Evolutionary conservation across 2,113 vertebrate genomes (phyloP).

Genomic region (Nycticorax nycticorax): DNA sequence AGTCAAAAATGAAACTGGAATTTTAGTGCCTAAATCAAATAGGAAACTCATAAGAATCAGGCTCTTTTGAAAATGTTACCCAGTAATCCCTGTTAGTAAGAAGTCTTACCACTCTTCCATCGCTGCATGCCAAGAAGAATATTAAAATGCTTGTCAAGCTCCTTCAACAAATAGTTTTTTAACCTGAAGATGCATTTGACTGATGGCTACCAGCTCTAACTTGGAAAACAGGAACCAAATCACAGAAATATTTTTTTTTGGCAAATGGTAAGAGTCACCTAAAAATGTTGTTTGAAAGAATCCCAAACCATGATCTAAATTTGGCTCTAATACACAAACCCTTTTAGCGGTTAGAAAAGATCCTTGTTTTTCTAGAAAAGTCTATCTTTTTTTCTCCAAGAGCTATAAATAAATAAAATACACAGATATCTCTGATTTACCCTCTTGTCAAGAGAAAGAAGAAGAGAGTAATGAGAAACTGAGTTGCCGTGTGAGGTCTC

Average conservation of each 20-base stretch:
- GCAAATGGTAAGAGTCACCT: neutral
- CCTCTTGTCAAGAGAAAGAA: neutral
- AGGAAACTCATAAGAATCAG: neutral
- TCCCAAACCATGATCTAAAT: neutral
- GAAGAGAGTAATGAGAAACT: neutral
- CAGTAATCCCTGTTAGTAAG: neutral
- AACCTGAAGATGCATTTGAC: neutral
- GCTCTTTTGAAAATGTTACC: neutral
- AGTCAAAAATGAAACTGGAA: neutral
- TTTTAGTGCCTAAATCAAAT: neutral
- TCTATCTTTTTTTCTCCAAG: rapidly evolving
- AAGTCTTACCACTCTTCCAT: neutral
- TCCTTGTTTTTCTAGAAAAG: neutral
- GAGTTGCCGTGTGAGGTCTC: neutral
- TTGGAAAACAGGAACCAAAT: neutral
- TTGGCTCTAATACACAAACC: neutral
- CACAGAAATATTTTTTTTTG: neutral
- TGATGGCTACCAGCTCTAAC: neutral
- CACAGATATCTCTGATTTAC: neutral
- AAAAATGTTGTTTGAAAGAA: neutral
- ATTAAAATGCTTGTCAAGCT: neutral
- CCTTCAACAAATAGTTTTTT: neutral
- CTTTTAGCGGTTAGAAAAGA: neutral
- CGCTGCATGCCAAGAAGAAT: neutral
- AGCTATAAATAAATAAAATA: neutral